These are phyloP conservation scores for Riparia riparia DNA, from an alignment of 2,113 vertebrate species.

Conservation along the genomic window DNA sequence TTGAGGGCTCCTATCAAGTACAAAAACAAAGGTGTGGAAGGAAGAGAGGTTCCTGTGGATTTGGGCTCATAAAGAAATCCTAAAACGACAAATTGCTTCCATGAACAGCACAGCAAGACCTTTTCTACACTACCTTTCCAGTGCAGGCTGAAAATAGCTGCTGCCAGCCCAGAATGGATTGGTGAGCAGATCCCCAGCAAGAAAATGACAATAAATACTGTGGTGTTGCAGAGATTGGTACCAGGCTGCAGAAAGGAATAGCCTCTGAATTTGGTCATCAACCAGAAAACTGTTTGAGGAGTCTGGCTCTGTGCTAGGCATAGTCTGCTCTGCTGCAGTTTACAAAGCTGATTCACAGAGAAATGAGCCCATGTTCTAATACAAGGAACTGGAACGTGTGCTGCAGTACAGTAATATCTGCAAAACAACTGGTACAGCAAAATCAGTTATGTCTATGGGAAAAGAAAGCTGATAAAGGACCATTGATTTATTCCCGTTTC, in stretches of 20 bases:
- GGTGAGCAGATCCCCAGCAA: not conserved
- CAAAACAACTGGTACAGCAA: not conserved
- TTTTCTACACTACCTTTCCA: not conserved
- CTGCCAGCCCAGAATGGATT: not conserved
- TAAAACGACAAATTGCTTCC: not conserved
- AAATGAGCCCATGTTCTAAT: not conserved
- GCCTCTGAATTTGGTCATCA: not conserved
- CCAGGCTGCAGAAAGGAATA: not conserved
- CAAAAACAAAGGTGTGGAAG: not conserved
- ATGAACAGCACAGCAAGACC: not conserved
- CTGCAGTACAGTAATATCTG: not conserved
- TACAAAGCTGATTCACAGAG: conserved; percentile 8
- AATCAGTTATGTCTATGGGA: not conserved
- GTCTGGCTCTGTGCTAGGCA: not conserved
- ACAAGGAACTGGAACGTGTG: not conserved
- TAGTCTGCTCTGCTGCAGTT: not conserved
- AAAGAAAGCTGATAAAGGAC: not conserved
- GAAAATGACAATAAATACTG: not conserved
- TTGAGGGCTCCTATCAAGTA: not conserved
- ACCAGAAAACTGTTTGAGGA: not conserved
- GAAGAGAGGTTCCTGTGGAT: not conserved
- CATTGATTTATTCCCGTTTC: not conserved
- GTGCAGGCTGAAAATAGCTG: not conserved
- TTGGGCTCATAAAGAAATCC: not conserved
- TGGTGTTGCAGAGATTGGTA: not conserved